Conservation (phyloP, 2,888 invertebrate genomes). For the Bembecia ichneumoniformis region DNA sequence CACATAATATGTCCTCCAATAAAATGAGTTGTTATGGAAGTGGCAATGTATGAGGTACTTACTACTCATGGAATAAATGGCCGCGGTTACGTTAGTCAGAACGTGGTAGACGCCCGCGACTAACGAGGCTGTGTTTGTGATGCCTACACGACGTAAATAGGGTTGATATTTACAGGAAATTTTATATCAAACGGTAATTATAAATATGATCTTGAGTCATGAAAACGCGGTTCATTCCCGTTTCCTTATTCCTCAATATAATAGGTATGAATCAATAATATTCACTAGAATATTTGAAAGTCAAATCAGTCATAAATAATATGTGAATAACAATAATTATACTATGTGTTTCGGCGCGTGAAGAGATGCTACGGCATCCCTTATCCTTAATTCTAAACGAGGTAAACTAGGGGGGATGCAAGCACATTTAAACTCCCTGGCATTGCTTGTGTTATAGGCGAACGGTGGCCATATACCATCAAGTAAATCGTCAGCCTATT, state of each 20-base stretch:
- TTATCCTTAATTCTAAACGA: too few species aligned
- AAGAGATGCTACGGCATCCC: too few species aligned
- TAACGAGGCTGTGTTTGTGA: slow-evolving; percentile 10
- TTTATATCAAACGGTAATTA: neutral
- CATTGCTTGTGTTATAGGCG: too few species aligned
- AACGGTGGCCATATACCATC: too few species aligned
- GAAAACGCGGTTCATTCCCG: neutral
- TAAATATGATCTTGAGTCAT: neutral
- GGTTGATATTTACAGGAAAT: neutral
- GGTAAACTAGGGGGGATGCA: too few species aligned
- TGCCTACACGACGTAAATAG: neutral
- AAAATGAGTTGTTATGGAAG: neutral
- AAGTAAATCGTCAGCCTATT: too few species aligned
- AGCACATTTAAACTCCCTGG: too few species aligned
- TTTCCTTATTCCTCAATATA: neutral
- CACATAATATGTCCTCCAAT: neutral
- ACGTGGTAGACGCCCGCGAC: slow-evolving; percentile 12
- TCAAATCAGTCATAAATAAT: too few species aligned
- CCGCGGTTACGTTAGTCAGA: slow-evolving; percentile 4
- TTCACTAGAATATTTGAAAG: too few species aligned
- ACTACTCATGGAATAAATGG: neutral
- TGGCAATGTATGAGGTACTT: slow-evolving; percentile 1
- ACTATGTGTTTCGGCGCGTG: too few species aligned
- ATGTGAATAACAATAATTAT: too few species aligned
- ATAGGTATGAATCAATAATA: too few species aligned